Conservation (phyloP, 1,140 invertebrate species). For the Holotrichia oblita region DNA sequence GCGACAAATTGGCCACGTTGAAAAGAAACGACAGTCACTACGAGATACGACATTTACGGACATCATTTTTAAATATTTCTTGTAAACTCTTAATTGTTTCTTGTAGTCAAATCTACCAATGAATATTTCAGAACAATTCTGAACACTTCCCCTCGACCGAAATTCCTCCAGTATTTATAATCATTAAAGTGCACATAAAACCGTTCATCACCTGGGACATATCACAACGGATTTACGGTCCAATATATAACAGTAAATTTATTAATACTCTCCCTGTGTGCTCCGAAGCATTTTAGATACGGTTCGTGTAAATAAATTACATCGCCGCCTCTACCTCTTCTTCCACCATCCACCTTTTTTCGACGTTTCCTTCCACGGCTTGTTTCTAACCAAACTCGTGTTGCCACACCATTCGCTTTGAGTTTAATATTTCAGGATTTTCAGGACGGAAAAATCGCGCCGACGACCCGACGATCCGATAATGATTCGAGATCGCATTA, state of each 20-base stretch:
- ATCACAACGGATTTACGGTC: constrained; percentile 47
- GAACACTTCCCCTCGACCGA: not conserved
- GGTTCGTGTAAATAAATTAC: constrained; percentile 45
- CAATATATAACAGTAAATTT: constrained; percentile 48
- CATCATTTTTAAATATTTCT: no score
- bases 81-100: no score
- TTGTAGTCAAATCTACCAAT: no score
- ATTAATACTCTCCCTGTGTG: constrained; percentile 46
- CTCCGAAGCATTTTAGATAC: constrained; percentile 45
- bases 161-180: constrained; percentile 41
- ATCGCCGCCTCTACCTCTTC: constrained; percentile 23
- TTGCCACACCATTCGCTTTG: constrained; percentile 3
- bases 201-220: constrained; percentile 46
- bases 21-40: no score
- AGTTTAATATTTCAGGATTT: constrained; percentile 30
- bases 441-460: constrained; percentile 28
- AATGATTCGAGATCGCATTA: constrained; percentile 20
- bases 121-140: not conserved
- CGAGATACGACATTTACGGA: no score
- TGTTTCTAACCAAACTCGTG: constrained; percentile 1
- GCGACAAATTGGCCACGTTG: no score
- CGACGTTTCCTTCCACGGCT: not conserved
- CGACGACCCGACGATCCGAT: not conserved
- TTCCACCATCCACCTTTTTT: constrained; percentile 14
- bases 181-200: constrained; percentile 47